A percentile compares a stretch with the other conserved stretches of the same genome.
phyloP scores from a whole-genome alignment of 1,140 invertebrate species.

The Drosophila subpulchrella region DNA sequence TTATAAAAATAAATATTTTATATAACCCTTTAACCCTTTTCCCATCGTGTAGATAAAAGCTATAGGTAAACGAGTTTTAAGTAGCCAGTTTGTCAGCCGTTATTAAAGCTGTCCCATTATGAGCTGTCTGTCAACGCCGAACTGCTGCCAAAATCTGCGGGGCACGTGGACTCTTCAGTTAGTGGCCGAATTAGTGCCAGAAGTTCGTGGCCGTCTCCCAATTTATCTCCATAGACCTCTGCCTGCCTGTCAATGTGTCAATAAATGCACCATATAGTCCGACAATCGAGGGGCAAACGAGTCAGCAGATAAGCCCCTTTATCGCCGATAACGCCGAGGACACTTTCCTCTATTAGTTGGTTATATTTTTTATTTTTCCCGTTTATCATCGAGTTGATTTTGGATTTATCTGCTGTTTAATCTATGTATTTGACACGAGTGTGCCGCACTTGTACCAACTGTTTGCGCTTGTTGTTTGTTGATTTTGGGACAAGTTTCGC shows the following conservation, averaged over 20 bases:
- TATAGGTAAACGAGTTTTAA: conserved; percentile 25
- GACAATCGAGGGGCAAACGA: conserved; percentile 17
- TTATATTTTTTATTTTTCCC: conserved; percentile 44
- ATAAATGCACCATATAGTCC: conserved; percentile 69
- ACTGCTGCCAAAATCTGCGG: conserved; percentile 63
- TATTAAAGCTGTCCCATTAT: conserved; percentile 57
- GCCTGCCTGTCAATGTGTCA: conserved; percentile 79
- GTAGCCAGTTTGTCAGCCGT: conserved; percentile 27
- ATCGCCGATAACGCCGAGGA: conserved; percentile 54
- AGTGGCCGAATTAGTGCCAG: conserved; percentile 56
- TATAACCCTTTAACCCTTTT: not conserved
- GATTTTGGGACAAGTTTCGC: conserved; percentile 61
- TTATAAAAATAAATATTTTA: no score
- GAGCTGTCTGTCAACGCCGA: conserved; percentile 46
- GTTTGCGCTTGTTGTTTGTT: conserved; percentile 64
- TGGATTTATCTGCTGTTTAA: conserved; percentile 79
- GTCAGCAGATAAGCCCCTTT: conserved; percentile 30
- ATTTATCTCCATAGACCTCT: conserved; percentile 75
- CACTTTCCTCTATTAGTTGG: conserved; percentile 66
- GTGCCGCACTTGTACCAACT: conserved; percentile 68
- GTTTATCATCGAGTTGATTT: conserved; percentile 73
- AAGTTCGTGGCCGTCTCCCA: conserved; percentile 54
- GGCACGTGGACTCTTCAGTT: conserved; percentile 49
- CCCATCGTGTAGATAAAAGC: not conserved
- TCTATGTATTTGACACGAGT: conserved; percentile 77